A percentile compares a stretch with the other conserved stretches of the same genome.
phyloP scores from a whole-genome alignment of 2,113 vertebrate species.

The Malurus elegans region DNA sequence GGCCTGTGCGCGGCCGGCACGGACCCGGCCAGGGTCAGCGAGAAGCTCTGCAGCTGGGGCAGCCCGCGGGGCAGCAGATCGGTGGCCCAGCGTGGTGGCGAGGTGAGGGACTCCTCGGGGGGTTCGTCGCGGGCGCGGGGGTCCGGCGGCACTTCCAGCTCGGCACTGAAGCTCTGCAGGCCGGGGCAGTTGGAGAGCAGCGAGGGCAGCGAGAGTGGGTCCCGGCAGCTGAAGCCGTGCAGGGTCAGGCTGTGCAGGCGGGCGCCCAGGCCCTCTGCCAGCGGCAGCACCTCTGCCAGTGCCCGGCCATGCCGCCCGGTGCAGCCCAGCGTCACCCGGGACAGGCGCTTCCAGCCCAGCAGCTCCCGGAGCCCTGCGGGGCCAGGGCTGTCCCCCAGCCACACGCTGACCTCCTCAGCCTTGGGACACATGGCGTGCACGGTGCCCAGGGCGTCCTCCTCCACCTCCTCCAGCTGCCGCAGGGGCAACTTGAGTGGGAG shows the following conservation, averaged over 20 bases:
- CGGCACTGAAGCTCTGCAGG: background rate
- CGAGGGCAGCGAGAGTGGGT: background rate
- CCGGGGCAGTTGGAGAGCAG: slow-evolving; percentile 17
- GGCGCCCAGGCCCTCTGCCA: background rate
- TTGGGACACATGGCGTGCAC: background rate
- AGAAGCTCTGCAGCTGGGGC: slow-evolving; percentile 32
- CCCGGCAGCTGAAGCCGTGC: slow-evolving; percentile 6
- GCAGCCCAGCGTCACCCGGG: slow-evolving; percentile 11
- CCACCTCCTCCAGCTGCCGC: slow-evolving; percentile 23
- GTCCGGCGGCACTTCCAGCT: background rate
- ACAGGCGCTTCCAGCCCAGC: background rate
- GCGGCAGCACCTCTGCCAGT: background rate
- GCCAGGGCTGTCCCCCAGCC: background rate
- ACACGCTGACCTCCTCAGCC: background rate
- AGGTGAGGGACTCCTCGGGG: fast-evolving
- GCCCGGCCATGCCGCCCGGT: background rate
- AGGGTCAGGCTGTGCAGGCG: slow-evolving; percentile 38
- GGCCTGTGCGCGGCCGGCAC: background rate
- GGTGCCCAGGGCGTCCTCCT: background rate
- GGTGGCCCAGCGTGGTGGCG: fast-evolving
- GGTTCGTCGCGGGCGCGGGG: fast-evolving
- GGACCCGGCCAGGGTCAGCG: background rate
- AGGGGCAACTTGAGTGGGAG: background rate
- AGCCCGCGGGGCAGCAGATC: background rate
- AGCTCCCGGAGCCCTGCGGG: background rate